Percentiles rank a stretch among this genome's conserved stretches.
Evolutionary conservation across 2,797 vertebrate genomes (phyloP).

Genomic region (Austrolebias charrua): DNA sequence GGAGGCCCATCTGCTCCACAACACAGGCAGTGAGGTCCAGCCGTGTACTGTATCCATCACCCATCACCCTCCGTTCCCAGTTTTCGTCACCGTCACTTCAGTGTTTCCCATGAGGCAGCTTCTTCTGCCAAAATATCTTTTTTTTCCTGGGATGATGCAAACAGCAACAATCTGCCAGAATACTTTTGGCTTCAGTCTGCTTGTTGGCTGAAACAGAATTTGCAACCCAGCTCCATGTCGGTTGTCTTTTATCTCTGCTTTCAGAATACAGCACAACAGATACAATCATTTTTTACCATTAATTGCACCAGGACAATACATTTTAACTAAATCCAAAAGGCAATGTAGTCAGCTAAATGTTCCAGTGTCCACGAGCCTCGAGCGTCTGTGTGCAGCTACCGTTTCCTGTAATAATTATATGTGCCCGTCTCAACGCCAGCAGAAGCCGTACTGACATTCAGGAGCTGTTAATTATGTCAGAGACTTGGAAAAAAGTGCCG

Average conservation of each 20-base stretch:
- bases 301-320: conserved; percentile 22
- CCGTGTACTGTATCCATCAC: conserved; percentile 49
- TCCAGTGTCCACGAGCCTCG: conserved; percentile 17
- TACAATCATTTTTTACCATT: conserved; percentile 16
- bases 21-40: conserved; percentile 30
- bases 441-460: conserved; percentile 18
- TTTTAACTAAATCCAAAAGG: conserved; percentile 33
- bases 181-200: background rate
- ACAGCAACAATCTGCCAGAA: conserved; percentile 56
- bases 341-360: conserved; percentile 21
- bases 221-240: conserved; percentile 24
- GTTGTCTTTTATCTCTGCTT: conserved; percentile 22
- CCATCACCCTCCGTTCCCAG: conserved; percentile 41
- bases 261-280: conserved; percentile 4
- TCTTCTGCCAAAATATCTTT: conserved; percentile 49
- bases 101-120: conserved; percentile 30
- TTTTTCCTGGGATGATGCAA: conserved; percentile 27
- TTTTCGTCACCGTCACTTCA: conserved; percentile 52
- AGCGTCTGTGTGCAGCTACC: conserved; percentile 17
- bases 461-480: conserved; percentile 41
- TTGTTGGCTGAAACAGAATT: conserved; percentile 42
- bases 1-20: conserved; percentile 69
- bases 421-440: conserved; percentile 6
- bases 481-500: conserved; percentile 34
- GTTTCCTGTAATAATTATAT: conserved; percentile 48